phyloP scores from a whole-genome alignment of 2,888 invertebrate species.

The Phoronis australis region DNA sequence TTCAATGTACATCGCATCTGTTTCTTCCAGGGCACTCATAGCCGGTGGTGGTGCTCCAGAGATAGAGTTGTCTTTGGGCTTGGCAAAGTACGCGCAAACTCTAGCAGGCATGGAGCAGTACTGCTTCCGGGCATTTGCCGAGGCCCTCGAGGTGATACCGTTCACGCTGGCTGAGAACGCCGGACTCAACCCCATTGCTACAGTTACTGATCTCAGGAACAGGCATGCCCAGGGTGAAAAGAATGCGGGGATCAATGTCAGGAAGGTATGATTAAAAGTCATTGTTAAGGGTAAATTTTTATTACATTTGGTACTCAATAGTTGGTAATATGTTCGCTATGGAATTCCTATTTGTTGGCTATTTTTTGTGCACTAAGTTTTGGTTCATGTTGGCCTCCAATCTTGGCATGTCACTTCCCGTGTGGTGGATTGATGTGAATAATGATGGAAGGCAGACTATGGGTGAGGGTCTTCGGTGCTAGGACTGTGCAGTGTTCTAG shows the following conservation, averaged over 20 bases:
- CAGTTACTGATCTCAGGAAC: slow-evolving; percentile 93
- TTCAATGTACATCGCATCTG: not conserved
- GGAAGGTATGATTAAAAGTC: slow-evolving; percentile 57
- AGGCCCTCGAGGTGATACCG: slow-evolving; percentile 90
- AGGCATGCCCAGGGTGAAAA: slow-evolving; percentile 82
- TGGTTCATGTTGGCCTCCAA: too few relatives aligned
- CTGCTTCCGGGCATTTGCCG: slow-evolving; percentile 90
- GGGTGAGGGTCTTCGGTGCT: too few relatives aligned
- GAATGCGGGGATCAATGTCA: slow-evolving; percentile 91
- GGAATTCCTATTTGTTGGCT: too few relatives aligned
- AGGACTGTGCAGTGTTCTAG: too few relatives aligned
- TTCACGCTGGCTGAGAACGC: slow-evolving; percentile 88
- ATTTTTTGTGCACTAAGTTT: too few relatives aligned
- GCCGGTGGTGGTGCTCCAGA: slow-evolving; percentile 98
- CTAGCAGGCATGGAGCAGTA: slow-evolving; percentile 90
- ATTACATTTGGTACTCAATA: too few relatives aligned
- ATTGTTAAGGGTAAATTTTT: too few relatives aligned
- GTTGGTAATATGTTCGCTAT: too few relatives aligned
- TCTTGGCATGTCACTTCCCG: too few relatives aligned
- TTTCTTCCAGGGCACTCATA: slow-evolving; percentile 65
- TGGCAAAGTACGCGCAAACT: slow-evolving; percentile 75
- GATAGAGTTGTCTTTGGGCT: slow-evolving; percentile 81
- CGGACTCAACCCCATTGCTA: slow-evolving; percentile 86
- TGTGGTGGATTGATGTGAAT: too few relatives aligned
- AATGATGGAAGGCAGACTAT: too few relatives aligned